phyloP scores from a whole-genome alignment of 2,797 vertebrate genomes.

The Eospalax fontanierii region DNA sequence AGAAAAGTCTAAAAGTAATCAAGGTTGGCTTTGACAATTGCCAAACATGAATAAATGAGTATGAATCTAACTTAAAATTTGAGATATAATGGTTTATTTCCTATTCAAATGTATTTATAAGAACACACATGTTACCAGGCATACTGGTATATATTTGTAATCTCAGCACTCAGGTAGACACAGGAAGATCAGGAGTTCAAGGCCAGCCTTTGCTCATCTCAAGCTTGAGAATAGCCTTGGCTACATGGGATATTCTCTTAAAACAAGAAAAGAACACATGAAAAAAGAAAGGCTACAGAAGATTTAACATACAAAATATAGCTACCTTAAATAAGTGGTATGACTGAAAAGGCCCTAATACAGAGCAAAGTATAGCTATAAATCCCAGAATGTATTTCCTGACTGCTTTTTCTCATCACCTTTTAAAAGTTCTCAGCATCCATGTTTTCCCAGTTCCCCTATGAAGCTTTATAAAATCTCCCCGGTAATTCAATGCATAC shows the following conservation, averaged over 20 bases:
- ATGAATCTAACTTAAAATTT: conserved; percentile 49
- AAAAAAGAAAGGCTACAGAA: conserved; percentile 43
- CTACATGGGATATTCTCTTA: background rate
- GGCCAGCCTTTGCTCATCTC: background rate
- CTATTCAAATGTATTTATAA: conserved; percentile 39
- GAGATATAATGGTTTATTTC: conserved; percentile 9
- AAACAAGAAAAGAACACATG: background rate
- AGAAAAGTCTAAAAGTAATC: conserved; percentile 62
- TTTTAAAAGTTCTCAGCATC: background rate
- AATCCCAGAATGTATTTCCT: background rate
- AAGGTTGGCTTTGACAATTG: conserved; percentile 55
- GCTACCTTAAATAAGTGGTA: conserved; percentile 14
- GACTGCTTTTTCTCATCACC: background rate
- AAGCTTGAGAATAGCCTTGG: background rate
- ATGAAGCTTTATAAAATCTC: background rate
- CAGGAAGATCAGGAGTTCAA: background rate
- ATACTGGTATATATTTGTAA: background rate
- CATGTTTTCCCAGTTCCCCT: background rate
- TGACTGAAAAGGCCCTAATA: background rate
- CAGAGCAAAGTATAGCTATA: conserved; percentile 29
- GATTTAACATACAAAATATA: background rate
- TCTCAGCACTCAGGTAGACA: background rate
- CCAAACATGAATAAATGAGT: conserved; percentile 43
- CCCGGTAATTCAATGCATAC: background rate
- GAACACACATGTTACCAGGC: background rate